phyloP scores from a whole-genome alignment of 1,140 invertebrate genomes.

The Drosophila bipectinata region DNA sequence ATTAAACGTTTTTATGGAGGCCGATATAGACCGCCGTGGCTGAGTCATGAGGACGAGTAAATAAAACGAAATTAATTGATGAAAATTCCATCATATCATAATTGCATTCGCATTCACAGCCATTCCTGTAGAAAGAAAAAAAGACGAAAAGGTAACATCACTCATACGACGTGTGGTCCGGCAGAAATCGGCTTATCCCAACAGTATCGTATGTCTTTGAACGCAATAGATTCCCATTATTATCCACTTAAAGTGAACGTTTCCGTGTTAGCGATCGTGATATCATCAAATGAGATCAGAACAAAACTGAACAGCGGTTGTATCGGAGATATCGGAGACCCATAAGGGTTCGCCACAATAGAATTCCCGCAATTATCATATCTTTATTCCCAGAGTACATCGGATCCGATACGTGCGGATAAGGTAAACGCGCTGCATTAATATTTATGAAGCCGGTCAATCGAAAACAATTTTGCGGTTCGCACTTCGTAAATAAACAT shows the following conservation, averaged over 20 bases:
- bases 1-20: slow-evolving; percentile 18
- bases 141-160: slow-evolving; percentile 13
- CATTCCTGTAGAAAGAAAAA: slow-evolving; percentile 13
- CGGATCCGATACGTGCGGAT: slow-evolving; percentile 41
- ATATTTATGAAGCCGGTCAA: slow-evolving; percentile 33
- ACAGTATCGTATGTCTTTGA: neutral
- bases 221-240: slow-evolving; percentile 9
- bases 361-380: slow-evolving; percentile 30
- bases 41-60: slow-evolving; percentile 29
- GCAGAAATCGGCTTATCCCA: neutral
- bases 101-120: slow-evolving; percentile 55
- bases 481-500: slow-evolving; percentile 32
- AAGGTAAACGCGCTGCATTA: slow-evolving; percentile 39
- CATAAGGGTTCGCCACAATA: slow-evolving; percentile 19
- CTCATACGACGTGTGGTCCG: slow-evolving; percentile 33
- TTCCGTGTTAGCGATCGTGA: slow-evolving; percentile 24
- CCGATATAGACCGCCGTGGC: slow-evolving; percentile 12
- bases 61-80: slow-evolving; percentile 76
- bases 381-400: slow-evolving; percentile 34
- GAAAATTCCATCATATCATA: slow-evolving; percentile 73
- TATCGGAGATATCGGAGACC: slow-evolving; percentile 4
- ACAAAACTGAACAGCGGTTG: slow-evolving; percentile 1
- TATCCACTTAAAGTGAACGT: slow-evolving; percentile 12
- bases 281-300: slow-evolving; percentile 51
- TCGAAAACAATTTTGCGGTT: slow-evolving; percentile 35